phyloP scores from a whole-genome alignment of 2,888 invertebrate genomes.

The Torymus aiolomorphi region DNA sequence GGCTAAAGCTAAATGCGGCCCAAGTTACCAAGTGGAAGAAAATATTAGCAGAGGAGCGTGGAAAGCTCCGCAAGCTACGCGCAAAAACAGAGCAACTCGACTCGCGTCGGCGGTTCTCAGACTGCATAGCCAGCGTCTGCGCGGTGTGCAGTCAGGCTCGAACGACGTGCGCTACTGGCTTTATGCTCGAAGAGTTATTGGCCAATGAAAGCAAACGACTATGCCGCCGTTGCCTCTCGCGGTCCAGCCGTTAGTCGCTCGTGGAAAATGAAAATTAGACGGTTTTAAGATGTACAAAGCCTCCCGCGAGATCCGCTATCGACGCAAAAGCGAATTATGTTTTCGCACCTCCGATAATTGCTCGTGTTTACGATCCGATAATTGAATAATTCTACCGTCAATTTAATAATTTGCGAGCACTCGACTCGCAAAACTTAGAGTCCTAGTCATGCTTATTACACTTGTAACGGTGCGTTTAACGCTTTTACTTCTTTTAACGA shows the following conservation, averaged over 20 bases:
- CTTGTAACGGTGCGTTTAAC: not conserved
- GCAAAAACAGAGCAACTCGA: slow-evolving; percentile 27
- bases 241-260: not conserved
- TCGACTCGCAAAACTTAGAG: not conserved
- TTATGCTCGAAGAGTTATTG: slow-evolving; percentile 46
- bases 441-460: not conserved
- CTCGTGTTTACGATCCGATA: slow-evolving; percentile 29
- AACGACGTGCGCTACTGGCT: slow-evolving; percentile 29
- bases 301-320: slow-evolving; percentile 4
- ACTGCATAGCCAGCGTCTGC: too few relatives aligned
- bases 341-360: slow-evolving; percentile 21
- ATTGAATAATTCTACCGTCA: slow-evolving; percentile 21
- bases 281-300: slow-evolving; percentile 1
- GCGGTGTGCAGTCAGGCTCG: not conserved
- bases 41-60: slow-evolving; percentile 13
- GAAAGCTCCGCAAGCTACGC: not conserved
- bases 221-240: not conserved
- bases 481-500: not conserved
- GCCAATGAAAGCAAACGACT: slow-evolving; percentile 44
- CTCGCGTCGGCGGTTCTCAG: not conserved
- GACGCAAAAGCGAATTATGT: not conserved
- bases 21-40: not conserved
- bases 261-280: slow-evolving; percentile 43
- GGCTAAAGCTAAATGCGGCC: too few relatives aligned
- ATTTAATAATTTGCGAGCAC: slow-evolving; percentile 14